phyloP scores from a whole-genome alignment of 2,797 vertebrate genomes.

The Protosalanx chinensis region DNA sequence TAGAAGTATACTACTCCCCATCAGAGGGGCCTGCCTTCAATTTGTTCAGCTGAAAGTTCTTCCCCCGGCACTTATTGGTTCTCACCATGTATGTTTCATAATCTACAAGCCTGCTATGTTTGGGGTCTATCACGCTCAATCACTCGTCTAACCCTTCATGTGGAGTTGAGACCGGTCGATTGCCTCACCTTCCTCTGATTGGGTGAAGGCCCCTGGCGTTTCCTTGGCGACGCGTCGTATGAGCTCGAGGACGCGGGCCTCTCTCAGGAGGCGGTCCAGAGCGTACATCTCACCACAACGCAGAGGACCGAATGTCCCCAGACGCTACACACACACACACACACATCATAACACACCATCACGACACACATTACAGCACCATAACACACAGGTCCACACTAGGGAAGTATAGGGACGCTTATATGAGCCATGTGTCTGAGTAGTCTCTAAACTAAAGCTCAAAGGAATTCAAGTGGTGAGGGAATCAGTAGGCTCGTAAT shows the following conservation, averaged over 20 bases:
- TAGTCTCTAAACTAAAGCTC: no score
- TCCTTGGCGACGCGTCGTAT: constrained; percentile 76
- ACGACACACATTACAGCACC: not conserved
- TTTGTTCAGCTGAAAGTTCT: no score
- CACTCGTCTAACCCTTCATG: no score
- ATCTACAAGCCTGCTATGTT: no score
- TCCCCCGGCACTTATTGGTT: no score
- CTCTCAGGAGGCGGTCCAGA: constrained; percentile 85
- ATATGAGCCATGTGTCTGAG: no score
- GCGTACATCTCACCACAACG: constrained; percentile 93
- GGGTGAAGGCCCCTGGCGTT: constrained; percentile 49
- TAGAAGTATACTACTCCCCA: no score
- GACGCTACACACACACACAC: constrained; percentile 56
- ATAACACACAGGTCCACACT: not conserved
- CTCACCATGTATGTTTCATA: no score
- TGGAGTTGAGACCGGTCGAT: not conserved
- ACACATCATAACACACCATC: not conserved
- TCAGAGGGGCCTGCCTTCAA: no score
- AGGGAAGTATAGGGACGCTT: not conserved
- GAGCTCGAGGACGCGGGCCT: constrained; percentile 79
- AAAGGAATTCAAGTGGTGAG: no score
- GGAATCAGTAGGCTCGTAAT: no score
- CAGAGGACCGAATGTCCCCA: constrained; percentile 93
- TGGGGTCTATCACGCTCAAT: no score
- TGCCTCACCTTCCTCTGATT: constrained; percentile 78